These are phyloP conservation scores for Scolopax bukidnonensis DNA, from an alignment of 2,797 vertebrate genomes.

Conservation along the genomic window DNA sequence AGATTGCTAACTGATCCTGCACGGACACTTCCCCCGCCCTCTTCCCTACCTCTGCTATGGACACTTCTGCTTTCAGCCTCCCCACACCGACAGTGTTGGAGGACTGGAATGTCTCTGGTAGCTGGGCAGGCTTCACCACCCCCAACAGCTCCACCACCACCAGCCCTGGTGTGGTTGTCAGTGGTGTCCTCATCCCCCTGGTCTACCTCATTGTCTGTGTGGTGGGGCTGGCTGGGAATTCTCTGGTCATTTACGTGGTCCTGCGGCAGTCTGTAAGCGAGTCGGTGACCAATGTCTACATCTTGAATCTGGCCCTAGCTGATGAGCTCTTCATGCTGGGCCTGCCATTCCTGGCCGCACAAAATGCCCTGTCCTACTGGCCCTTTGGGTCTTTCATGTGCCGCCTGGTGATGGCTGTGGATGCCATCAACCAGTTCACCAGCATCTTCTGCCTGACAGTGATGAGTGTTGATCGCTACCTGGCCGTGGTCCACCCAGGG, in stretches of 20 bases:
- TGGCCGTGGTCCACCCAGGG: slow-evolving; percentile 93
- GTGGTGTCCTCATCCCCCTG: slow-evolving; percentile 87
- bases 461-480: slow-evolving; percentile 95
- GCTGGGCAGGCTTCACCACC: slow-evolving; percentile 46
- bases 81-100: background rate
- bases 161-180: slow-evolving; percentile 77
- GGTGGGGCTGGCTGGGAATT: slow-evolving; percentile 91
- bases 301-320: slow-evolving; percentile 93
- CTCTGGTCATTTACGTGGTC: slow-evolving; percentile 93
- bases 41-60: slow-evolving; percentile 68
- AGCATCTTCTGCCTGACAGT: slow-evolving; percentile 97
- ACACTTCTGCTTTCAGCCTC: slow-evolving; percentile 55
- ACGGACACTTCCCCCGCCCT: background rate
- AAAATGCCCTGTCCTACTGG: slow-evolving; percentile 97
- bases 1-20: slow-evolving; percentile 59
- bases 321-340: slow-evolving; percentile 97
- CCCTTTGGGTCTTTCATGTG: slow-evolving; percentile 95
- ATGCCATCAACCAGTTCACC: slow-evolving; percentile 97
- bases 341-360: slow-evolving; percentile 92
- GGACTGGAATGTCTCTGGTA: slow-evolving; percentile 63
- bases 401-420: slow-evolving; percentile 93
- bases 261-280: slow-evolving; percentile 90
- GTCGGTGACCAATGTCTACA: slow-evolving; percentile 95
- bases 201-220: slow-evolving; percentile 92
- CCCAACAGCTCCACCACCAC: slow-evolving; percentile 47